A percentile compares a stretch with the other conserved stretches of the same genome.
phyloP scores from a whole-genome alignment of 2,113 vertebrate species.

The Ceratotherium simum region DNA sequence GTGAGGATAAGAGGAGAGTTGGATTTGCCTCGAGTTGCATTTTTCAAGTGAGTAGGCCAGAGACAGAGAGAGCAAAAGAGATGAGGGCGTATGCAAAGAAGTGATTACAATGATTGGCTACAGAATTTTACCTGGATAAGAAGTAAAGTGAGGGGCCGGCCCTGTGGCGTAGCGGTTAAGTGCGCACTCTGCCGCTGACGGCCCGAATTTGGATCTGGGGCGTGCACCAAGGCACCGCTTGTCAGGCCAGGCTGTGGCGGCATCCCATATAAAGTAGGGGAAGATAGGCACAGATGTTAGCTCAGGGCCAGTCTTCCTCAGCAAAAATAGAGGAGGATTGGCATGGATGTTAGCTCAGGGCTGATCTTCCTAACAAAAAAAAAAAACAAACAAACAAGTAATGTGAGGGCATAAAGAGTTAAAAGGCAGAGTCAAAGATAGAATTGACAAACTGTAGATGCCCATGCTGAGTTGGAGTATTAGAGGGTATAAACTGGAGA shows the following conservation, averaged over 20 bases:
- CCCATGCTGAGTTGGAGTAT: fast-evolving
- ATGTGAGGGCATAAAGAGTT: neutral
- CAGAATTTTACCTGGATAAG: neutral
- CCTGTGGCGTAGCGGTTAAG: no score
- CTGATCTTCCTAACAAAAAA: neutral
- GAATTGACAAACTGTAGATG: neutral
- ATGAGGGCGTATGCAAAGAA: neutral
- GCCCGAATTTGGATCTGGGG: no score
- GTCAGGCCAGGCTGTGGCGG: no score
- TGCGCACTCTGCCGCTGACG: no score
- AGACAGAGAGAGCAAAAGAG: neutral
- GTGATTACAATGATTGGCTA: neutral
- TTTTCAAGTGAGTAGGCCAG: conserved; percentile 45
- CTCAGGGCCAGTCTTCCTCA: no score
- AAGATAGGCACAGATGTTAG: no score
- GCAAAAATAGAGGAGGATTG: no score
- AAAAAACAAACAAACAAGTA: neutral
- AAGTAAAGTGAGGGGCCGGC: neutral
- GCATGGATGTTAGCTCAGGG: no score
- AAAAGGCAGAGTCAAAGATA: neutral
- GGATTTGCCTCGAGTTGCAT: conserved; percentile 26
- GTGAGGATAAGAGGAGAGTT: conserved; percentile 50
- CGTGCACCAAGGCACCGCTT: no score
- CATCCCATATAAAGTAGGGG: no score
- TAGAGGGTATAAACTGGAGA: neutral